phyloP scores from a whole-genome alignment of 2,888 invertebrate genomes.

The Chironomus tentans region DNA sequence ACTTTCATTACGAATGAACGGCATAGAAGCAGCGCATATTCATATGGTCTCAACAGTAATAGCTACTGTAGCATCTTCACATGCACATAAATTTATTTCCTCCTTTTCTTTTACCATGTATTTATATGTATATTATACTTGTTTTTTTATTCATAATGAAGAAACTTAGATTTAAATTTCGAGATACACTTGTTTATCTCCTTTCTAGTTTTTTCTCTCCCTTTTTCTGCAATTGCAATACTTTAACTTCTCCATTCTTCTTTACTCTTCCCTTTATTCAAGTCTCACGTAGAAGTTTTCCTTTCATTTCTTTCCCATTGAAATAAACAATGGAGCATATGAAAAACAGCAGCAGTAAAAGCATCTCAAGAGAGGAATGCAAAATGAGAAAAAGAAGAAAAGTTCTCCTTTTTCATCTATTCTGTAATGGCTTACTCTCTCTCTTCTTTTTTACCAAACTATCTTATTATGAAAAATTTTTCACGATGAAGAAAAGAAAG shows the following conservation, averaged over 20 bases:
- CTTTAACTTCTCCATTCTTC: background rate
- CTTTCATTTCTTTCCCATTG: background rate
- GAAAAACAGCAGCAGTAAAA: background rate
- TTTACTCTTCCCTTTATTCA: background rate
- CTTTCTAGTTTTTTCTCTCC: background rate
- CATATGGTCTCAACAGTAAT: background rate
- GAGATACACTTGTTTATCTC: constrained; percentile 13
- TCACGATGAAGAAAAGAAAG: background rate
- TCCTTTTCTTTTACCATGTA: no score
- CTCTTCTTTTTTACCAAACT: background rate
- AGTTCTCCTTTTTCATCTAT: background rate
- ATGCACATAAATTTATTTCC: background rate
- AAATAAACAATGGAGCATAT: constrained; percentile 9
- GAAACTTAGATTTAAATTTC: constrained; percentile 26
- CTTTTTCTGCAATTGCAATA: background rate
- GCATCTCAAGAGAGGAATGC: background rate
- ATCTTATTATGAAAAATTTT: background rate
- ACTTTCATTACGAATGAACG: background rate
- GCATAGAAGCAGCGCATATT: background rate
- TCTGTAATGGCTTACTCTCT: background rate
- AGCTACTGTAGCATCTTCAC: background rate
- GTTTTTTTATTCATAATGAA: constrained; percentile 7
- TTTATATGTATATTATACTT: background rate
- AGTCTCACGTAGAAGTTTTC: background rate
- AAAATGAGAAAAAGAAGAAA: background rate